phyloP scores from a whole-genome alignment of 1,140 invertebrate genomes.

The Latrodectus geometricus region DNA sequence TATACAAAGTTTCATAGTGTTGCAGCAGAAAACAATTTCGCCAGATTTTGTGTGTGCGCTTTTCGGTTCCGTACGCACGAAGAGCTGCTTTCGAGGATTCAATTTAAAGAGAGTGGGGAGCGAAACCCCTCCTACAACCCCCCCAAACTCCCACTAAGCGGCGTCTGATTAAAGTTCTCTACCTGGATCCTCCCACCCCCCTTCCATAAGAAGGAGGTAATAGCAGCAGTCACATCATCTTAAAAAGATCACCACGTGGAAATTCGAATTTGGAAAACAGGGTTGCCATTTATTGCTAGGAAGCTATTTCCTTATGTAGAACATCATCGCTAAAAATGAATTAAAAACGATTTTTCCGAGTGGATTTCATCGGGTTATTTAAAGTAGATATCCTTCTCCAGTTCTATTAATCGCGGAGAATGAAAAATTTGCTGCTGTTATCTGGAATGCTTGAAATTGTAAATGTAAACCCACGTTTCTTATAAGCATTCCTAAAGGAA shows the following conservation, averaged over 20 bases:
- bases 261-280: slow-evolving; percentile 22
- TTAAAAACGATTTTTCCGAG: no score
- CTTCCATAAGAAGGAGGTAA: neutral
- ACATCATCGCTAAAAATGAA: slow-evolving; percentile 1
- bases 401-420: no score
- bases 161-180: slow-evolving; percentile 60
- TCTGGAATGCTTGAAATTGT: no score
- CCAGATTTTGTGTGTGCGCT: slow-evolving; percentile 34
- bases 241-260: slow-evolving; percentile 14
- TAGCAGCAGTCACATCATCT: slow-evolving; percentile 55
- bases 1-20: neutral
- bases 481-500: no score
- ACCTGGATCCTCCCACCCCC: slow-evolving; percentile 22
- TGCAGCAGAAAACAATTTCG: slow-evolving; percentile 47
- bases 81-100: slow-evolving; percentile 57
- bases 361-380: no score
- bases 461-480: no score
- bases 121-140: neutral
- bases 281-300: slow-evolving; percentile 23
- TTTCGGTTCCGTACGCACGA: slow-evolving; percentile 39
- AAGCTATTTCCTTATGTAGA: neutral
- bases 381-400: no score
- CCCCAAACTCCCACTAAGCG: neutral
- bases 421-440: no score
- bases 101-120: slow-evolving; percentile 37